Conservation (phyloP, 2,888 invertebrate genomes). For the Argyra leucocephala region DNA sequence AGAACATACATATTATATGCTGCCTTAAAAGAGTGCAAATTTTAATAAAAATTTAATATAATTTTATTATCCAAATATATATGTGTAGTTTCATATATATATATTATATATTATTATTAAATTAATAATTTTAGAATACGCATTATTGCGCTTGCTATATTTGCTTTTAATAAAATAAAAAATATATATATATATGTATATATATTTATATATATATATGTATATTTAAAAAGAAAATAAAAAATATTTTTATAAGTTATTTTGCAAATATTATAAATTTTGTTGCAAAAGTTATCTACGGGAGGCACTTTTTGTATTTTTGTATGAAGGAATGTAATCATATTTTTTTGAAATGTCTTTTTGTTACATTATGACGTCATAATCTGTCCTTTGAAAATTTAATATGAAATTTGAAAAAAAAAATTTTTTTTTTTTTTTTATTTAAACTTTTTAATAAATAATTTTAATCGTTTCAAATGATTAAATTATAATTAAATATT, state of each 20-base stretch:
- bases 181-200: not conserved
- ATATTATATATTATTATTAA: not conserved
- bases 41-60: not conserved
- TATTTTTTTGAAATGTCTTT: constrained; percentile 6
- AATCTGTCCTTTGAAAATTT: not conserved
- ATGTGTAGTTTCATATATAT: no score
- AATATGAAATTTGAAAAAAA: not conserved
- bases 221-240: not conserved
- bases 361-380: constrained; percentile 6
- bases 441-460: not conserved
- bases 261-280: not conserved
- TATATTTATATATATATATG: no score
- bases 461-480: not conserved
- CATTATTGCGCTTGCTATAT: not conserved
- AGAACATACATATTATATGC: not conserved
- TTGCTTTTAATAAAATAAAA: not conserved
- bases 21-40: not conserved
- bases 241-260: not conserved
- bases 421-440: no score
- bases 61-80: no score
- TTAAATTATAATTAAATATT: no score
- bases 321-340: constrained; percentile 6
- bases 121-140: not conserved
- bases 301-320: constrained; percentile 6
- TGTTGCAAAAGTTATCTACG: constrained; percentile 6